phyloP scores from a whole-genome alignment of 2,888 invertebrate genomes.

The Torymus auratus region DNA sequence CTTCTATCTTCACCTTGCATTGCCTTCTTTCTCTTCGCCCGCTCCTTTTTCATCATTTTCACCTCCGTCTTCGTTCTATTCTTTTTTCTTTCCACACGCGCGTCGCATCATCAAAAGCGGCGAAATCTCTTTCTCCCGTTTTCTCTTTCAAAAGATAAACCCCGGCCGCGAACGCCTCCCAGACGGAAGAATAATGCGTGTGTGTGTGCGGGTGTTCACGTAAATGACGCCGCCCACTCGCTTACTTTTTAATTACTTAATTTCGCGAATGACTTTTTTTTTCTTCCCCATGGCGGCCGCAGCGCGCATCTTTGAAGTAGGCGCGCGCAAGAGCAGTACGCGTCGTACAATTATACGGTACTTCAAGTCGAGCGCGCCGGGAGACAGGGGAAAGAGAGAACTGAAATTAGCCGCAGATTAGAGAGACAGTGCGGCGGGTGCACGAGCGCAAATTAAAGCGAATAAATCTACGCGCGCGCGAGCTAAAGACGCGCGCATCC shows the following conservation, averaged over 20 bases:
- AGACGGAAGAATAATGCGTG: constrained; percentile 15
- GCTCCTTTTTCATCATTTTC: background rate
- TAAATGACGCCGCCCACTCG: background rate
- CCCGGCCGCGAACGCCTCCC: background rate
- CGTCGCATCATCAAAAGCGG: constrained; percentile 2
- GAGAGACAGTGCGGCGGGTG: constrained; percentile 11
- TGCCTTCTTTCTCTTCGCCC: background rate
- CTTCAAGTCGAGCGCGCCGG: constrained; percentile 2
- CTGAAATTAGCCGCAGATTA: constrained; percentile 47
- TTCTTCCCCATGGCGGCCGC: background rate
- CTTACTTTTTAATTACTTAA: constrained; percentile 45
- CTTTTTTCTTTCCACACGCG: background rate
- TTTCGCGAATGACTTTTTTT: constrained; percentile 34
- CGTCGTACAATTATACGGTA: constrained; percentile 27
- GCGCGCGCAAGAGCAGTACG: constrained; percentile 1
- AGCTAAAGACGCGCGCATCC: too few species aligned
- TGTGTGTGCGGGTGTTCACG: background rate
- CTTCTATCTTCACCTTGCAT: background rate
- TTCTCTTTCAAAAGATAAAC: constrained; percentile 16
- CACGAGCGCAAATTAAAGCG: constrained; percentile 29
- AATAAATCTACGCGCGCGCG: constrained; percentile 30
- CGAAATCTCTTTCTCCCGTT: constrained; percentile 12
- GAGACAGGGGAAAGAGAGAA: background rate
- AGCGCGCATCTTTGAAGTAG: background rate
- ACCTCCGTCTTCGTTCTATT: background rate